A percentile compares a stretch with the other conserved stretches of the same genome.
Evolutionary conservation across 2,113 vertebrate genomes (phyloP).

Genomic region (Sitta europaea): DNA sequence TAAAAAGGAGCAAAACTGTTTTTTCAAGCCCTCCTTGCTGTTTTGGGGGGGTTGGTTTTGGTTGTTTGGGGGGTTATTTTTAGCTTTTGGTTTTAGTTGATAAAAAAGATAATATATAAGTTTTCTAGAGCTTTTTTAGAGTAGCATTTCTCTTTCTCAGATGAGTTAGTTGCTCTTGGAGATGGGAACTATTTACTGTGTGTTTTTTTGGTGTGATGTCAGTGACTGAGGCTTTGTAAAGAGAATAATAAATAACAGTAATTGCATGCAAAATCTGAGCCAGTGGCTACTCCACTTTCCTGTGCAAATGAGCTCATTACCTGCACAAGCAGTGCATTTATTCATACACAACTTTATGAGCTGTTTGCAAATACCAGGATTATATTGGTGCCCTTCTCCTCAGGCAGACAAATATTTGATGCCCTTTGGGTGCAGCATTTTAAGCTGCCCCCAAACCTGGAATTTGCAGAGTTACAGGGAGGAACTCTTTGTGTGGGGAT

Average conservation of each 20-base stretch:
- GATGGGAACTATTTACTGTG: neutral
- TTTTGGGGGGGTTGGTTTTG: neutral
- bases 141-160: neutral
- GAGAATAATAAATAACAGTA: neutral
- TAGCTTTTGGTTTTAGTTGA: neutral
- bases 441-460: neutral
- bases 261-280: constrained; percentile 13
- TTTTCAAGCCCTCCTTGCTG: neutral
- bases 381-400: neutral
- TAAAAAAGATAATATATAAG: neutral
- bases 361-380: neutral
- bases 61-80: neutral
- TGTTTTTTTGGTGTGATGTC: neutral
- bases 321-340: neutral
- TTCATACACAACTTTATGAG: neutral
- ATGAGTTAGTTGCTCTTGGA: neutral
- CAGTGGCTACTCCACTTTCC: neutral
- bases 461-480: neutral
- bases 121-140: neutral
- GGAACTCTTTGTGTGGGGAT: neutral
- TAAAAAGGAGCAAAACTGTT: neutral
- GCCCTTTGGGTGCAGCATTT: neutral
- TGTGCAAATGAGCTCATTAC: neutral
- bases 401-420: neutral
- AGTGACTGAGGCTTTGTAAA: neutral